These are phyloP conservation scores for Siniperca obscura DNA, from an alignment of 2,797 vertebrate species.

Conservation along the genomic window DNA sequence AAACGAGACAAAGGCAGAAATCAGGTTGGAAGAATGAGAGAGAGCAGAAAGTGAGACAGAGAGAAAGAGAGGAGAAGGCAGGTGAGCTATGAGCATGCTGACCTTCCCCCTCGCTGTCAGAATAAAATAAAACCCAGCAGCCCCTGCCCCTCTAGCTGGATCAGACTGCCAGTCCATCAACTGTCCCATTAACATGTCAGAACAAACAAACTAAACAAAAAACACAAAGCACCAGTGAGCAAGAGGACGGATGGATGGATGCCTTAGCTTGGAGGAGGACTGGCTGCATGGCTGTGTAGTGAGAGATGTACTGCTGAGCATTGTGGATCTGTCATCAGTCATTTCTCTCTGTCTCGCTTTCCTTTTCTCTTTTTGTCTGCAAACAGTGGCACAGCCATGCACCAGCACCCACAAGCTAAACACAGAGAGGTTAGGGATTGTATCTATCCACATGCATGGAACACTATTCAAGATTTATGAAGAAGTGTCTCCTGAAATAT, in stretches of 20 bases:
- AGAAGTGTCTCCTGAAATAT: conserved; percentile 58
- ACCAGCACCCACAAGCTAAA: conserved; percentile 42
- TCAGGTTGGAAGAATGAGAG: conserved; percentile 51
- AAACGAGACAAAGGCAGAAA: conserved; percentile 56
- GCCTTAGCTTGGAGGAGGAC: conserved; percentile 64
- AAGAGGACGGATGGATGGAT: conserved; percentile 62
- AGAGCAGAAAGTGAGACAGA: conserved; percentile 30
- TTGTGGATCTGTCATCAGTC: conserved; percentile 75
- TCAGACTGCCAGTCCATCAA: conserved; percentile 80
- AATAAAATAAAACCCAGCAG: conserved; percentile 73
- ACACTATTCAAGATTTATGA: conserved; percentile 62
- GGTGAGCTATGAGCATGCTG: conserved; percentile 70
- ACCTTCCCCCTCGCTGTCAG: conserved; percentile 71
- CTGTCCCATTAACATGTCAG: conserved; percentile 82
- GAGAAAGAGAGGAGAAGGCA: conserved; percentile 48
- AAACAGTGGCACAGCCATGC: conserved; percentile 63
- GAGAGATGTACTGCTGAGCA: conserved; percentile 74
- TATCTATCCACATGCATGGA: conserved; percentile 7
- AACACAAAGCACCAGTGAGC: conserved; percentile 55
- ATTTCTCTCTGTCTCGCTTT: conserved; percentile 61
- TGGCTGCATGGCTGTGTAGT: conserved; percentile 51
- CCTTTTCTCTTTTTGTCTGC: conserved; percentile 52
- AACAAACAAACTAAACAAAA: conserved; percentile 80
- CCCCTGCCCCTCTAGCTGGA: conserved; percentile 65
- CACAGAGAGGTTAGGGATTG: conserved; percentile 39